Percentiles rank a stretch among this genome's conserved stretches.
These are phyloP conservation scores for Leptoclinus maculatus DNA, from an alignment of 2,797 vertebrate genomes.

Conservation along the genomic window DNA sequence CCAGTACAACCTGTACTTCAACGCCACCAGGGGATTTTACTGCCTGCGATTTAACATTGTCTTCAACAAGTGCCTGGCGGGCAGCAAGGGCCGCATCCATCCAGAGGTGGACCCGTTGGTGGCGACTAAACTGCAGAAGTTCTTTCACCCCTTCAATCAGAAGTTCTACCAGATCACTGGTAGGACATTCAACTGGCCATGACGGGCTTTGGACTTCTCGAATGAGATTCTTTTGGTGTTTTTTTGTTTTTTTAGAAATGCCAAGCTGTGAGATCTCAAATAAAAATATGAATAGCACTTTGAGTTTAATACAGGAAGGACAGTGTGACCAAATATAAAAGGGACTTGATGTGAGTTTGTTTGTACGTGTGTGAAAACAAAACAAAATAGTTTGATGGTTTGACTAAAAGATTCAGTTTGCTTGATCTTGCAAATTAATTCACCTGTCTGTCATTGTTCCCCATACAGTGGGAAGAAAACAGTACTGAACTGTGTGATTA, in stretches of 20 bases:
- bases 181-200: slow-evolving; percentile 96
- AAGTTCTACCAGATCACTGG: slow-evolving; percentile 99
- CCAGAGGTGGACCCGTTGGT: slow-evolving; percentile 92
- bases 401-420: slow-evolving; percentile 48
- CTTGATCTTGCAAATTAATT: slow-evolving; percentile 50
- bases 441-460: slow-evolving; percentile 44
- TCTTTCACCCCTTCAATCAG: slow-evolving; percentile 98
- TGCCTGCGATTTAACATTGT: slow-evolving; percentile 96
- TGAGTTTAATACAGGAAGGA: slow-evolving; percentile 82
- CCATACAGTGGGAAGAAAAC: slow-evolving; percentile 11
- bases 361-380: slow-evolving; percentile 54
- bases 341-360: slow-evolving; percentile 63
- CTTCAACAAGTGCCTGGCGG: slow-evolving; percentile 98
- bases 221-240: slow-evolving; percentile 22
- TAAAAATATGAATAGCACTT: slow-evolving; percentile 85
- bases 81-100: slow-evolving; percentile 97
- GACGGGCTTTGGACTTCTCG: slow-evolving; percentile 69
- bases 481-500: slow-evolving; percentile 31
- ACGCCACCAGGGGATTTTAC: slow-evolving; percentile 96
- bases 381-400: slow-evolving; percentile 49
- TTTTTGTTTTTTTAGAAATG: slow-evolving; percentile 25
- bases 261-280: slow-evolving; percentile 34
- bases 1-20: slow-evolving; percentile 97
- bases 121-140: slow-evolving; percentile 92
- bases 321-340: slow-evolving; percentile 90